Evolutionary conservation across 2,888 invertebrate genomes (phyloP).

Genomic region (Cancer borealis): DNA sequence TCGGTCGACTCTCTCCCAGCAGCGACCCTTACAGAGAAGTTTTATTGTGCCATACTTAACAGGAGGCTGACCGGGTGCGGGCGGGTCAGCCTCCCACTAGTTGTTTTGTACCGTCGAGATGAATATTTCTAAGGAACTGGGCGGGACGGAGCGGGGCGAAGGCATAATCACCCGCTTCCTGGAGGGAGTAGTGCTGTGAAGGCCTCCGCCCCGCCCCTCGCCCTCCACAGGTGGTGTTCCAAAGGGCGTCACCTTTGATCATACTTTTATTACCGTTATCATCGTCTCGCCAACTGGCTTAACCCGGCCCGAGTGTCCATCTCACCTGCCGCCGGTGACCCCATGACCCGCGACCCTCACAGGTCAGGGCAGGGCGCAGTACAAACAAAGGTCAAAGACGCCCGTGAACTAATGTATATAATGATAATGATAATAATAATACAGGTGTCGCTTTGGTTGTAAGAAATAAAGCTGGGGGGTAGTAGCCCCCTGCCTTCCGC

Average conservation of each 20-base stretch:
- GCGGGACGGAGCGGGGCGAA: neutral
- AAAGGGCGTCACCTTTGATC: constrained; percentile 2
- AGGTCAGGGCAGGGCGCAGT: constrained; percentile 68
- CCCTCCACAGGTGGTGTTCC: neutral
- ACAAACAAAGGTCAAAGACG: constrained; percentile 68
- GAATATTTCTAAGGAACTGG: neutral
- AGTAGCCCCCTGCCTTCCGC: neutral
- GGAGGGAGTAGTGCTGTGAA: neutral
- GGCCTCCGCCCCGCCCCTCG: neutral
- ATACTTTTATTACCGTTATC: constrained; percentile 12
- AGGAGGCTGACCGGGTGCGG: constrained; percentile 56
- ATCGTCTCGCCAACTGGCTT: constrained; percentile 42
- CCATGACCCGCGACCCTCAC: constrained; percentile 43
- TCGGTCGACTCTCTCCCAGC: constrained; percentile 29
- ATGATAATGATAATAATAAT: constrained; percentile 34
- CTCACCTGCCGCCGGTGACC: constrained; percentile 64
- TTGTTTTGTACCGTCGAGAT: constrained; percentile 41
- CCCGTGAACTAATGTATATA: constrained; percentile 46
- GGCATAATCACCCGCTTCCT: neutral
- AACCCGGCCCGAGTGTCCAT: constrained; percentile 53
- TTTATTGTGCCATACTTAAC: constrained; percentile 70
- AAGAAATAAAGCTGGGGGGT: neutral
- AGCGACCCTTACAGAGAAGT: constrained; percentile 51
- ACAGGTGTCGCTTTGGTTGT: constrained; percentile 25
- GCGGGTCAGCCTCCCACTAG: neutral